These are phyloP conservation scores for Pemphigus obesinymphae DNA, from an alignment of 1,140 invertebrate species.

Conservation along the genomic window DNA sequence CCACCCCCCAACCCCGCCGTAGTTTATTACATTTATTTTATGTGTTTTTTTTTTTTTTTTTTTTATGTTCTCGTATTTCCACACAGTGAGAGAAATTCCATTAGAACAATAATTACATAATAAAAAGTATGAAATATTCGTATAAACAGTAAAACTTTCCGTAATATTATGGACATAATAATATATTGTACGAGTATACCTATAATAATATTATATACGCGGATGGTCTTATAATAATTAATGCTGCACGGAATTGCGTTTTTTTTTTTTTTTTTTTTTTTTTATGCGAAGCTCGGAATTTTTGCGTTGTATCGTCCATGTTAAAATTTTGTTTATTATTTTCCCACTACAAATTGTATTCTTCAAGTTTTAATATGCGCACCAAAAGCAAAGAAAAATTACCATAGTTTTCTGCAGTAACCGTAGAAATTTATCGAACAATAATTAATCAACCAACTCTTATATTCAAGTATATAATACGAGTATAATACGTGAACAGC, in stretches of 20 bases:
- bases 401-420: background rate
- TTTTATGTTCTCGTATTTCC: background rate
- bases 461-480: too few species aligned
- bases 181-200: too few species aligned
- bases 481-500: too few species aligned
- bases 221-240: too few species aligned
- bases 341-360: background rate
- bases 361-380: background rate
- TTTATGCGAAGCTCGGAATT: background rate
- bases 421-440: background rate
- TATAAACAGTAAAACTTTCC: background rate
- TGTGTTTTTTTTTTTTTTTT: too few species aligned
- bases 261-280: background rate
- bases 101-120: background rate
- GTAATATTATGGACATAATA: background rate
- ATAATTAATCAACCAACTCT: slow-evolving; percentile 2
- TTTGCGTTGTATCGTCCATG: background rate
- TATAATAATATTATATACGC: too few species aligned
- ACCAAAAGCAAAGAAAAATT: background rate
- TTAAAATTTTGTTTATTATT: background rate
- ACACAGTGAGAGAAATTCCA: background rate
- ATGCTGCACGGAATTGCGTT: too few species aligned
- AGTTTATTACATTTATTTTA: background rate
- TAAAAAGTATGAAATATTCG: background rate
- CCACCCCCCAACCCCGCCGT: background rate